Evolutionary conservation across 37 sponge, comb jelly and placozoan genomes (phyloP).

Genomic region (Axinella damicornis): DNA sequence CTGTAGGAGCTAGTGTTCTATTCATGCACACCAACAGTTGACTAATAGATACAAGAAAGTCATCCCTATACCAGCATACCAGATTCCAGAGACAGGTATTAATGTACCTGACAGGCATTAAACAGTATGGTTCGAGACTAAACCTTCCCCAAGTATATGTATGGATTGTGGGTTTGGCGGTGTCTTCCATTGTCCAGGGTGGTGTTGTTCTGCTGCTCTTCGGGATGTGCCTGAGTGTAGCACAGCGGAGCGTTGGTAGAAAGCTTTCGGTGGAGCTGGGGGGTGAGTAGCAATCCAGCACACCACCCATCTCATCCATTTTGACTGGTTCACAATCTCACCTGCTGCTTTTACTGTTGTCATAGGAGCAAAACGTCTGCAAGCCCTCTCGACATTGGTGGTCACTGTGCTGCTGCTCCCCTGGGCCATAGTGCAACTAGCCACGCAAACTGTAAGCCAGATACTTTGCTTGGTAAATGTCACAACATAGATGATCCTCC

Average conservation of each 20-base stretch:
- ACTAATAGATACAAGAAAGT: too few relatives aligned
- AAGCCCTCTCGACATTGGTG: constrained; percentile 70
- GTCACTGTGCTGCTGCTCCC: constrained; percentile 60
- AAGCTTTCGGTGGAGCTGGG: constrained; percentile 89
- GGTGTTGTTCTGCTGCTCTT: constrained; percentile 80
- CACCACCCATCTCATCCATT: not conserved
- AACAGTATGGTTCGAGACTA: too few relatives aligned
- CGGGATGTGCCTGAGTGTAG: constrained; percentile 63
- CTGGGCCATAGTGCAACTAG: constrained; percentile 76
- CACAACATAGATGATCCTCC: too few relatives aligned
- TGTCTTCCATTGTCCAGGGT: too few relatives aligned
- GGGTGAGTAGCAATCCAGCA: constrained; percentile 45
- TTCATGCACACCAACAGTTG: too few relatives aligned
- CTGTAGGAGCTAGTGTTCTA: too few relatives aligned
- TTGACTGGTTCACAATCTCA: not conserved
- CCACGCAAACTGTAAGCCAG: constrained; percentile 22
- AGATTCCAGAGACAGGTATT: too few relatives aligned
- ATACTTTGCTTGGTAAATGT: too few relatives aligned
- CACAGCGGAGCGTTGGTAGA: constrained; percentile 64
- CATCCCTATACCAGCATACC: too few relatives aligned
- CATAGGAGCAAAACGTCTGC: constrained; percentile 77
- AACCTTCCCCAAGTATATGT: too few relatives aligned
- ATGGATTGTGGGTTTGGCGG: too few relatives aligned
- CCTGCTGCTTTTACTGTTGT: not conserved
- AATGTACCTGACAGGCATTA: too few relatives aligned